Evolutionary conservation across 2,888 invertebrate genomes (phyloP).

Genomic region (Meteorus cinctellus): DNA sequence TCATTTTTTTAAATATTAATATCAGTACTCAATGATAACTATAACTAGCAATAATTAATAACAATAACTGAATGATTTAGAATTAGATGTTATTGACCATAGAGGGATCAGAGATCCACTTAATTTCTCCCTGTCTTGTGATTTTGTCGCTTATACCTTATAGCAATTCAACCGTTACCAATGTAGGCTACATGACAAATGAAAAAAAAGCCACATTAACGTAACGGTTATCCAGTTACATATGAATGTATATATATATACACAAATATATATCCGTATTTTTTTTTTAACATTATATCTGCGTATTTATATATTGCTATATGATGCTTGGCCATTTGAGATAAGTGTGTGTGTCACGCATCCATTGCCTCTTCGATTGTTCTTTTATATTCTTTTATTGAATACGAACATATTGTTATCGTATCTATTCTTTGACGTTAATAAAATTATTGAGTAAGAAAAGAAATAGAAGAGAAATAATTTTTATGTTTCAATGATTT

Average conservation of each 20-base stretch:
- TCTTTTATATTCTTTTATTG: constrained; percentile 2
- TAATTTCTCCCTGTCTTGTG: neutral
- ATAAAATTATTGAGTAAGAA: neutral
- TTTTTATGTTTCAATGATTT: neutral
- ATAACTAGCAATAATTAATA: neutral
- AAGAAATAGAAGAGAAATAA: neutral
- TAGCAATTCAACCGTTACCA: constrained; percentile 69
- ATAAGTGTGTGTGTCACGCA: constrained; percentile 44
- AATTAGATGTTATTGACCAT: neutral
- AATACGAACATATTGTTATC: neutral
- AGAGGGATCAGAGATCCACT: neutral
- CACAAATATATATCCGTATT: constrained; percentile 21
- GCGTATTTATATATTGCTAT: constrained; percentile 24
- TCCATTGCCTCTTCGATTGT: constrained; percentile 41
- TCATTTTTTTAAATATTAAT: neutral
- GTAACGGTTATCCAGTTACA: constrained; percentile 65
- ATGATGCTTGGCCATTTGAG: constrained; percentile 35
- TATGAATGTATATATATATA: constrained; percentile 46
- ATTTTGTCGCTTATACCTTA: constrained; percentile 13
- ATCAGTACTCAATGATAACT: neutral
- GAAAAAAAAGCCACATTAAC: constrained; percentile 68
- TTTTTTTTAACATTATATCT: neutral
- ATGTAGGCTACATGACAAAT: constrained; percentile 58
- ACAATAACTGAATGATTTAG: neutral
- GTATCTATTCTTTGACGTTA: neutral